phyloP scores from a whole-genome alignment of 2,888 invertebrate species.

The Apeira syringaria region DNA sequence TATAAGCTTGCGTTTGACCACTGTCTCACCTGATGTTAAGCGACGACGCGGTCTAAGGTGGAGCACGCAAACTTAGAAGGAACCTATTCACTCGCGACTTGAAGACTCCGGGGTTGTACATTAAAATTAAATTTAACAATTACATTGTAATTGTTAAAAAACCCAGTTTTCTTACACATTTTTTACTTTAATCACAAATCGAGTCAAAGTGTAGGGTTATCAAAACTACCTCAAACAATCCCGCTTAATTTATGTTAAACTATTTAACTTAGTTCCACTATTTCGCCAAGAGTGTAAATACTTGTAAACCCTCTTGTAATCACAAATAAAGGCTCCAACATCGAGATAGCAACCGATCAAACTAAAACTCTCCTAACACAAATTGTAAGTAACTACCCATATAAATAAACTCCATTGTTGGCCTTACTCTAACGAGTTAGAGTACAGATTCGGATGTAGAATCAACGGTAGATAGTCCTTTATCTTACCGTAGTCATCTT shows the following conservation, averaged over 20 bases:
- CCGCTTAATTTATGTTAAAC: neutral
- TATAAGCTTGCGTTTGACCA: too few species aligned
- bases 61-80: too few species aligned
- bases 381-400: neutral
- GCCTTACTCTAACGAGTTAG: neutral
- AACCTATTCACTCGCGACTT: too few species aligned
- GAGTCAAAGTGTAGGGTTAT: too few species aligned
- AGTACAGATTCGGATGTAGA: constrained; percentile 2
- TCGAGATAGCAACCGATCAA: constrained; percentile 22
- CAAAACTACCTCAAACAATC: too few species aligned
- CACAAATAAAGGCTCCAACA: constrained; percentile 18
- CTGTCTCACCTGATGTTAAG: too few species aligned
- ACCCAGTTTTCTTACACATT: too few species aligned
- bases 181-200: too few species aligned
- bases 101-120: too few species aligned
- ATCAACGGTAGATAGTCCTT: constrained; percentile 6
- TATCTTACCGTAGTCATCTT: constrained; percentile 73
- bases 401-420: neutral
- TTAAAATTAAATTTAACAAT: too few species aligned
- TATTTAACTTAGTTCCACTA: neutral
- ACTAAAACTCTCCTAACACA: constrained; percentile 1
- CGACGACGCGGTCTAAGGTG: too few species aligned
- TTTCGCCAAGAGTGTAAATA: constrained; percentile 13
- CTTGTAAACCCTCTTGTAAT: constrained; percentile 15
- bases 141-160: too few species aligned